Evolutionary conservation across 2,113 vertebrate species (phyloP).

Genomic region (Dicrurus megarhynchus): DNA sequence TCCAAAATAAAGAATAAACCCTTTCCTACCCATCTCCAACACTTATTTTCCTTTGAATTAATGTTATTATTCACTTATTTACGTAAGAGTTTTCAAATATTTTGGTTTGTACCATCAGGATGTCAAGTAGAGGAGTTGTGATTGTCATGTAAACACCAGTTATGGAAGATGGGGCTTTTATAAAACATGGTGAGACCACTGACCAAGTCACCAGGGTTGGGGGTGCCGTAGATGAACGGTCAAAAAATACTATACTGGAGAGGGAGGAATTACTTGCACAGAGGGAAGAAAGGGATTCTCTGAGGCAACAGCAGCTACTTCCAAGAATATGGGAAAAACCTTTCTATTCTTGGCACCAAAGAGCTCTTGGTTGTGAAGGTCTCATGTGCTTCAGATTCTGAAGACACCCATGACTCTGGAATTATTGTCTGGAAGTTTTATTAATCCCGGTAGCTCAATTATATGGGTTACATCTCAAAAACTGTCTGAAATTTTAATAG

Average conservation of each 20-base stretch:
- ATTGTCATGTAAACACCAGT: background rate
- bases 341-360: background rate
- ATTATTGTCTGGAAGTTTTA: background rate
- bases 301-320: background rate
- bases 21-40: background rate
- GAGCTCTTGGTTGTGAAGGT: background rate
- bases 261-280: background rate
- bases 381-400: background rate
- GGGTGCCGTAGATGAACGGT: background rate
- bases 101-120: background rate
- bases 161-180: background rate
- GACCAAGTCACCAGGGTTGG: background rate
- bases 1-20: background rate
- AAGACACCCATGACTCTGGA: background rate
- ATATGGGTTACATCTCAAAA: background rate
- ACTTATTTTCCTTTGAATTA: background rate
- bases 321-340: background rate
- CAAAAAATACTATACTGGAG: background rate
- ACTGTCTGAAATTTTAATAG: background rate
- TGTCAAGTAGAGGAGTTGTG: background rate
- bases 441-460: background rate
- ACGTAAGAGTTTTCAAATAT: background rate
- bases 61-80: background rate
- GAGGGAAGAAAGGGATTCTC: background rate
- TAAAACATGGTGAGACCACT: background rate